Base-by-base conservation (phyloP, 2,888 invertebrate genomes). In the Polietes domitor region DNA sequence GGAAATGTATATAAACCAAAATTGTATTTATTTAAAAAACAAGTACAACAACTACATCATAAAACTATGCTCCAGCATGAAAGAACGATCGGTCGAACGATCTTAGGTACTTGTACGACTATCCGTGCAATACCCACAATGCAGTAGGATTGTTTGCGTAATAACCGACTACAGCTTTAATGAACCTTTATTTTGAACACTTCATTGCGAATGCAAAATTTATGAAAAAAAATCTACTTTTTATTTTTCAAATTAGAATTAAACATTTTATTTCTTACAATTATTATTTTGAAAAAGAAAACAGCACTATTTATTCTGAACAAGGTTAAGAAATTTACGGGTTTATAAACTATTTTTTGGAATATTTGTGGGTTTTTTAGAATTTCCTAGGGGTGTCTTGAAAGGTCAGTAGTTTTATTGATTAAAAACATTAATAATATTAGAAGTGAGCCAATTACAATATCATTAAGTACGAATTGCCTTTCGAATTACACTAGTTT, bases 121-220 rank as follows among this genome's bases (percentile, higher is more conserved):
- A 37, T 37, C 37, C 37, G 37, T 47, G 41, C 4, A 47, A 47
- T 3, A 47, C 12, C 37, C n/a, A n/a, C n/a, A 47, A 47, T n/a
- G n/a, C 37, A 7, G 10, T 37, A 37, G 37, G 37, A 37, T 37
- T 32, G 7, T 32, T 32, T 41, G n/a, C n/a, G n/a, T 12, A 41
- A 41, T 12, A 41, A 47, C n/a, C 47, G n/a, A n/a, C 15, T 47
- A 68, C 58, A 81, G 73, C 68, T 77, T 81, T 81, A 77, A 77
- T 81, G 81, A 81, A 77, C 81, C 81, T 72, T 72, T 81, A 47
- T 12, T n/a, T n/a, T 47, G 47, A 47, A 47, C 15, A 47, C 7
- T n/a, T n/a, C 53, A 53, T 50, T 41, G 10, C 53, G 24, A 53
- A 53, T 53, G 21, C 7, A 21, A 21, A 17, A 53, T 53, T 53